These are phyloP conservation scores for Melanaphis sacchari DNA, from an alignment of 1,140 invertebrate genomes.

Conservation along the genomic window DNA sequence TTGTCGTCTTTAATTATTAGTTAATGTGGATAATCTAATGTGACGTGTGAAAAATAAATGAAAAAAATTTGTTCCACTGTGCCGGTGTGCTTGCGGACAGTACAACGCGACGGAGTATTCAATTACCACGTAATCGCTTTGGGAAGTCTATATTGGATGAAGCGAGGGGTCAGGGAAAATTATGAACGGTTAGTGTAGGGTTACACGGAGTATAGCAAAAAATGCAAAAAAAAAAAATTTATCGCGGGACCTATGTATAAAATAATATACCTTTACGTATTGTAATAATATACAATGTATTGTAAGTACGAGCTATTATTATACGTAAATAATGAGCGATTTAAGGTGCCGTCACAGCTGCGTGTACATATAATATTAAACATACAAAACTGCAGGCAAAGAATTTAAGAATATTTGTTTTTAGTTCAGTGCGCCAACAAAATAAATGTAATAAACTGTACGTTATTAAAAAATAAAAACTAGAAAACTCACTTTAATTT, in stretches of 20 bases:
- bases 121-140: constrained; percentile 40
- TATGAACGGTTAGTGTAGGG: constrained; percentile 2
- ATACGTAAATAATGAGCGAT: not conserved
- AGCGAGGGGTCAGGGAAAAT: not conserved
- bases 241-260: not conserved
- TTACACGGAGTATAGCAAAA: constrained; percentile 31
- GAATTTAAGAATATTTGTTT: not conserved
- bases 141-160: constrained; percentile 30
- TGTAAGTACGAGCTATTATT: not conserved
- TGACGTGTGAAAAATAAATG: constrained; percentile 1
- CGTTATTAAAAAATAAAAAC: constrained; percentile 14
- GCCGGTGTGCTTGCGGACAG: not conserved
- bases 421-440: not conserved
- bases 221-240: constrained; percentile 29
- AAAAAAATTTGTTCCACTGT: constrained; percentile 13
- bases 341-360: constrained; percentile 6
- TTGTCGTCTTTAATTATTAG: constrained; percentile 13
- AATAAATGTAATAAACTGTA: not conserved
- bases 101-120: not conserved
- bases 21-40: not conserved
- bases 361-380: not conserved
- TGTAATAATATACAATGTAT: not conserved
- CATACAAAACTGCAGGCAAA: not conserved
- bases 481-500: not conserved
- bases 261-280: not conserved